phyloP scores from a whole-genome alignment of 2,888 invertebrate species.

The Hypselothyrea guttata region DNA sequence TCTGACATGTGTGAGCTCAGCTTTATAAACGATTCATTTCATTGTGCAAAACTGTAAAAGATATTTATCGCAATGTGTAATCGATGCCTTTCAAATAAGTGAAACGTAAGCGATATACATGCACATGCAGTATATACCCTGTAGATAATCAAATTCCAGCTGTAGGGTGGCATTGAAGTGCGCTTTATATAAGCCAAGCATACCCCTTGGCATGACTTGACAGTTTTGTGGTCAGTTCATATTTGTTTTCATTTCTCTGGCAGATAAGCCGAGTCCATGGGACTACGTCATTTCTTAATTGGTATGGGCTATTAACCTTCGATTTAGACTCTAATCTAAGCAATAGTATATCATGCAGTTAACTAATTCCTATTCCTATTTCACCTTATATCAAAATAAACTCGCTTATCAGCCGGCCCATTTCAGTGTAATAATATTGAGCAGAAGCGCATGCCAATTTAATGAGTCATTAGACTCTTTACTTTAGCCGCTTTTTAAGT shows the following conservation, averaged over 20 bases:
- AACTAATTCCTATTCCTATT: constrained; percentile 8
- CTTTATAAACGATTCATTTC: constrained; percentile 51
- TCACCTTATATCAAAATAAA: constrained; percentile 38
- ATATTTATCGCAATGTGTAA: constrained; percentile 34
- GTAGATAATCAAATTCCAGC: background rate
- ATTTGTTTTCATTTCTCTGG: constrained; percentile 1
- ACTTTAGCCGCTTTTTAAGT: constrained; percentile 10
- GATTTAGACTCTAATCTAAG: constrained; percentile 29
- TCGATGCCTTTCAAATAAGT: constrained; percentile 31
- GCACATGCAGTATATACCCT: constrained; percentile 33
- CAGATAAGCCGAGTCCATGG: constrained; percentile 13
- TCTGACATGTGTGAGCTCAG: constrained; percentile 33
- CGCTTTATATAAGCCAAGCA: too few relatives aligned
- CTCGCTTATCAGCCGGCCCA: constrained; percentile 29
- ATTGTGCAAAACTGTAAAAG: constrained; percentile 27
- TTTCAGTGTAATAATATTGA: background rate
- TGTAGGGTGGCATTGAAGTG: background rate
- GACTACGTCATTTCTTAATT: constrained; percentile 43
- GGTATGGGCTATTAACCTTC: constrained; percentile 25
- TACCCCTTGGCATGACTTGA: too few relatives aligned
- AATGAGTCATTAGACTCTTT: constrained; percentile 39
- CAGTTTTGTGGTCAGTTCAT: too few relatives aligned
- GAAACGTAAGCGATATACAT: constrained; percentile 26
- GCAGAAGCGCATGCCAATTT: constrained; percentile 36
- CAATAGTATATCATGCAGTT: constrained; percentile 19